Evolutionary conservation across 2,113 vertebrate genomes (phyloP), one percentile per base, ranked within the genome.

Genomic region (Nestor notabilis): DNA sequence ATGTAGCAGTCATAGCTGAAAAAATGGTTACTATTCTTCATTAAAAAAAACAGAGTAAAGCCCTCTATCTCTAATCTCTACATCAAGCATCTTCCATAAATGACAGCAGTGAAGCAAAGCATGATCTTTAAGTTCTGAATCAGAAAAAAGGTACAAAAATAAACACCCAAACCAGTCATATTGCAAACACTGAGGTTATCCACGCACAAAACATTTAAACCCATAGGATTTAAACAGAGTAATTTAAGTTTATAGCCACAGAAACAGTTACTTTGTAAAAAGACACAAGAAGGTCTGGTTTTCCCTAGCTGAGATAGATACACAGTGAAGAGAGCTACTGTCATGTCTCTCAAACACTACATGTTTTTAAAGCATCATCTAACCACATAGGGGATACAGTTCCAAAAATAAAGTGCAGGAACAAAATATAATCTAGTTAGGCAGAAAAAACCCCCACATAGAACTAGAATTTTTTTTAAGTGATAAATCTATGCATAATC

Each of bases 401-500:
- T 76, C 14, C 14, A 91, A 68, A 97, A 89, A 13, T 43, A 11
- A 78, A 49, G n/a, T 50, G 17, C 9, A 87, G 33, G 80, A 86
- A 84, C 27, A 25, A 91, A 88, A 64, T 70, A 50, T 2, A 43
- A 79, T 78, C 58, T 64, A 85, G 20, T 49, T 44, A 84, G 13
- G 8, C 11, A 80, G 53, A 56, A 78, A 85, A 66, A 49, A 66
- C 10, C 19, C 31, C 25, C 31, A 27, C n/a, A 63, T 2, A 82
- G 15, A 82, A 52, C 7, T 78, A 1, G 4, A 10, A 28, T 63
- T 37, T 14, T 27, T 81, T 83, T 78, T 6, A 0, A 94, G 41
- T 70, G 21, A 66, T 52, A 94, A 91, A 93, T 24, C 29, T 96
- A 96, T 97, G 97, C 96, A 98, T 96, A 97, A 97, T 98, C 97